phyloP scores from a whole-genome alignment of 1,140 invertebrate species.

The Neotoxoptera formosana region DNA sequence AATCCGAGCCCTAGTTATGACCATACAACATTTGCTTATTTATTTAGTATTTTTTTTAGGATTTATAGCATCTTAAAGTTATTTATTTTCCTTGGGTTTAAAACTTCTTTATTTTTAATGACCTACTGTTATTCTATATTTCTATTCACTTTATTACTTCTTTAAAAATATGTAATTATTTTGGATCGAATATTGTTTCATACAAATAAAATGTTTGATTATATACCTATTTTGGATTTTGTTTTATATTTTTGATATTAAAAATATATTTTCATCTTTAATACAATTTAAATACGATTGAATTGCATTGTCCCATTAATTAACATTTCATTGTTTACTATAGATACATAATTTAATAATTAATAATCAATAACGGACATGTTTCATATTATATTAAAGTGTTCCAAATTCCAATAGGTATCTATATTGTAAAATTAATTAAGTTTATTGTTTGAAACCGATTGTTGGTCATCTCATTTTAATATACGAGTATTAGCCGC shows the following conservation, averaged over 20 bases:
- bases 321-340: background rate
- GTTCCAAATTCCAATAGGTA: too few relatives aligned
- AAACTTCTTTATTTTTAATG: background rate
- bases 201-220: background rate
- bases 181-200: background rate
- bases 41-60: too few relatives aligned
- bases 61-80: background rate
- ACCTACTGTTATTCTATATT: background rate
- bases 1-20: too few relatives aligned
- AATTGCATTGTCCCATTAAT: background rate
- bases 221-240: background rate
- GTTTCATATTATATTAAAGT: too few relatives aligned
- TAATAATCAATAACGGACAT: too few relatives aligned
- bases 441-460: background rate
- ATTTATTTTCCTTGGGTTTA: background rate
- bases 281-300: background rate
- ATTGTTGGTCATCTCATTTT: background rate
- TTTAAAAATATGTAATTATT: background rate
- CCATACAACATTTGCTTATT: too few relatives aligned
- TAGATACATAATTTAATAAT: background rate
- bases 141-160: background rate
- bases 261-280: background rate
- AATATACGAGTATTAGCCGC: background rate
- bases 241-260: background rate
- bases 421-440: background rate